Conservation (phyloP, 2,888 invertebrate species). For the Parnassius glacialis region DNA sequence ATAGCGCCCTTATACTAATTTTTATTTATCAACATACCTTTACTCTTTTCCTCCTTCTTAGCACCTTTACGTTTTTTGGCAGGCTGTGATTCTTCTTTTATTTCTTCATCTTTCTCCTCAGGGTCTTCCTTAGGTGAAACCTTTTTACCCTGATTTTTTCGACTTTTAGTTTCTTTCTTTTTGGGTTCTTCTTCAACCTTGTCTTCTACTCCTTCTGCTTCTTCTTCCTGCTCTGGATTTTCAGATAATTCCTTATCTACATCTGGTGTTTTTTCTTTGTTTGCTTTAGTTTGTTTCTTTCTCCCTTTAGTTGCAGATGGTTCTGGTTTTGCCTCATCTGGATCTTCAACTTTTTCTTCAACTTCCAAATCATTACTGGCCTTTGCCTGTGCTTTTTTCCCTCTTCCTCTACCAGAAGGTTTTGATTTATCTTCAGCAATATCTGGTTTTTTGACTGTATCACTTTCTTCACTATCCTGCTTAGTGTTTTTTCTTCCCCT, state of each 20-base stretch:
- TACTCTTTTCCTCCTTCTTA: slow-evolving; percentile 59
- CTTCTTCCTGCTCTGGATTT: slow-evolving; percentile 40
- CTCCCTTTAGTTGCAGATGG: slow-evolving; percentile 40
- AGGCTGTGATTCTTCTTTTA: slow-evolving; percentile 40
- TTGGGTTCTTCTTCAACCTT: slow-evolving; percentile 51
- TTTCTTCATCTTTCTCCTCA: slow-evolving; percentile 47
- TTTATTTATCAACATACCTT: slow-evolving; percentile 39
- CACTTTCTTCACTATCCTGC: slow-evolving; percentile 43
- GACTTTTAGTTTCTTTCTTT: slow-evolving; percentile 59
- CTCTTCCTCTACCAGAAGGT: slow-evolving; percentile 51
- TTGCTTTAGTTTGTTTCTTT: slow-evolving; percentile 43
- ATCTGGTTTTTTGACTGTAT: slow-evolving; percentile 38
- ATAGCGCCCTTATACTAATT: too few relatives aligned
- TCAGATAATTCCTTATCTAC: slow-evolving; percentile 46
- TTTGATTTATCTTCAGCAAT: slow-evolving; percentile 54
- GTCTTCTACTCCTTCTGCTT: slow-evolving; percentile 45
- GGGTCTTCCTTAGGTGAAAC: slow-evolving; percentile 52
- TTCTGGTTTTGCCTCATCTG: slow-evolving; percentile 50
- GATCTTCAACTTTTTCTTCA: slow-evolving; percentile 44
- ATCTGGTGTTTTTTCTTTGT: slow-evolving; percentile 47
- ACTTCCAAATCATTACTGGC: slow-evolving; percentile 44
- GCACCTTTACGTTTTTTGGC: slow-evolving; percentile 54
- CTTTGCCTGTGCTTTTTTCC: slow-evolving; percentile 37
- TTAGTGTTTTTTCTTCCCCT: slow-evolving; percentile 55
- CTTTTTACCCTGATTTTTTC: slow-evolving; percentile 58